Percentiles rank a stretch among this genome's conserved stretches.
These are phyloP conservation scores for Leptobrachium leishanense DNA, from an alignment of 2,113 vertebrate genomes.

Conservation along the genomic window DNA sequence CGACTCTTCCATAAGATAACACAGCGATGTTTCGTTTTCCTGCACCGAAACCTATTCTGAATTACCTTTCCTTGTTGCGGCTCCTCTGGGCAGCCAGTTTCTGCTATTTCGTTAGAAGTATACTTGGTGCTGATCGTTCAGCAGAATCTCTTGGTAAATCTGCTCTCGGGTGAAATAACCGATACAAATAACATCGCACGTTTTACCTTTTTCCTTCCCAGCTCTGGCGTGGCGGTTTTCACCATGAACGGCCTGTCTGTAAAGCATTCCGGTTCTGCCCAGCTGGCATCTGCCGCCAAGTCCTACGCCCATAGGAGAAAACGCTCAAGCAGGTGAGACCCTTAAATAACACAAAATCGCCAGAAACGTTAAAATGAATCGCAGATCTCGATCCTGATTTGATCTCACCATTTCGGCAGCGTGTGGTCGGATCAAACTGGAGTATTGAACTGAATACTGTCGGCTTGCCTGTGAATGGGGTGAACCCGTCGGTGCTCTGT, in stretches of 20 bases:
- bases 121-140: too few relatives aligned
- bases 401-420: too few relatives aligned
- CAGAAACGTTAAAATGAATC: too few relatives aligned
- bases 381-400: too few relatives aligned
- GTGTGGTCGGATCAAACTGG: too few relatives aligned
- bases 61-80: too few relatives aligned
- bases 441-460: too few relatives aligned
- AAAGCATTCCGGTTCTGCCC: not conserved
- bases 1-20: not conserved
- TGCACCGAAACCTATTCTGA: not conserved
- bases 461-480: too few relatives aligned
- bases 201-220: not conserved
- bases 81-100: too few relatives aligned
- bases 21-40: not conserved
- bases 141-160: not conserved
- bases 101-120: too few relatives aligned
- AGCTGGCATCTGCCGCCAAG: not conserved
- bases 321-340: constrained; percentile 23
- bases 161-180: not conserved
- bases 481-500: too few relatives aligned
- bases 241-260: constrained; percentile 22
- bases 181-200: not conserved
- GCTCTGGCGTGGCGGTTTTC: constrained; percentile 30
- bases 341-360: too few relatives aligned
- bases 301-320: constrained; percentile 22